Conservation (phyloP, 2,113 vertebrate genomes). For the Brachyhypopomus occidentalis region DNA sequence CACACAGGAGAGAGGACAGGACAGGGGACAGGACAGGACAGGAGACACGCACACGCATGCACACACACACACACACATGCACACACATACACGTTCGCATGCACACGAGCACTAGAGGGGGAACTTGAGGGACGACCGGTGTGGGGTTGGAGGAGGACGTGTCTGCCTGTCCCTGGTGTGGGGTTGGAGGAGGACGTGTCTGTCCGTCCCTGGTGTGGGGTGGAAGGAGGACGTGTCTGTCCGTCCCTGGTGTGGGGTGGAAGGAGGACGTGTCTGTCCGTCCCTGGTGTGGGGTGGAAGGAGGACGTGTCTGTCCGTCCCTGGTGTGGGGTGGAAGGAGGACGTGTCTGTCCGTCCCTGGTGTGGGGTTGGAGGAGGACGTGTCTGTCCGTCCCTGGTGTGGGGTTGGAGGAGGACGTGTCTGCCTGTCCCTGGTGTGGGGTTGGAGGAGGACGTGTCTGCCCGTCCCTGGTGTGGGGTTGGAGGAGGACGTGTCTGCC, state of each 20-base stretch:
- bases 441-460: constrained; percentile 34
- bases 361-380: no score
- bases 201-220: constrained; percentile 22
- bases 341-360: constrained; percentile 37
- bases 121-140: constrained; percentile 63
- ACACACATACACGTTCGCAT: no score
- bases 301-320: constrained; percentile 39
- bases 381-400: constrained; percentile 41
- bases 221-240: constrained; percentile 30
- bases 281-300: no score
- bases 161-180: constrained; percentile 38
- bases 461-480: constrained; percentile 27
- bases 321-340: no score
- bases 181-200: constrained; percentile 37
- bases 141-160: constrained; percentile 26
- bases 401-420: constrained; percentile 22
- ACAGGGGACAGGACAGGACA: constrained; percentile 63
- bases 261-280: constrained; percentile 38
- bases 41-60: constrained; percentile 57
- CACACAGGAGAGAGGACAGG: constrained; percentile 62
- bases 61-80: constrained; percentile 53
- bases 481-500: constrained; percentile 38
- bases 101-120: constrained; percentile 50
- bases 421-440: constrained; percentile 36
- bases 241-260: no score